Percentiles rank a stretch among this genome's conserved stretches.
Evolutionary conservation across 2,113 vertebrate genomes (phyloP).

Genomic region (Lepisosteus oculatus): DNA sequence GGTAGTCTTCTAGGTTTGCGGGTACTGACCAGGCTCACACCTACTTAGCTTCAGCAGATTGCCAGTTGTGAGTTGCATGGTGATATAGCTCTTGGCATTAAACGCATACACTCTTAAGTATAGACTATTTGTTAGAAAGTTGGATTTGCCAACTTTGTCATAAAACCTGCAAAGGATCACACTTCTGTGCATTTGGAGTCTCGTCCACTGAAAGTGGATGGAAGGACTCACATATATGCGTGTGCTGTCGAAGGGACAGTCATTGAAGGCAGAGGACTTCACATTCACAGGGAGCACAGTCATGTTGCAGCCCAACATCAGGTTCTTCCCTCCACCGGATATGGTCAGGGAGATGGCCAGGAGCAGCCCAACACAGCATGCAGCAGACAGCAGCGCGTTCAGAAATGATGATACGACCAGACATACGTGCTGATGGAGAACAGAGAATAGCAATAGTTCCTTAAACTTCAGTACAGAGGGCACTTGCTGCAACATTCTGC

Average conservation of each 20-base stretch:
- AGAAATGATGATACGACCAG: slow-evolving; percentile 67
- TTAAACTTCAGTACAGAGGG: not conserved
- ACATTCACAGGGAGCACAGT: slow-evolving; percentile 60
- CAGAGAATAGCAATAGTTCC: not conserved
- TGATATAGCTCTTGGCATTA: no score
- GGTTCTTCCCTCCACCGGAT: slow-evolving; percentile 59
- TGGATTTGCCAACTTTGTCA: no score
- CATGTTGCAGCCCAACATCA: slow-evolving; percentile 79
- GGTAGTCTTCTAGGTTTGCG: no score
- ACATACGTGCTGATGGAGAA: slow-evolving; percentile 70
- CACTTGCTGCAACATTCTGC: not conserved
- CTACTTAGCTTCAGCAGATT: no score
- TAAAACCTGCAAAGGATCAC: no score
- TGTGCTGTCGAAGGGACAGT: slow-evolving; percentile 87
- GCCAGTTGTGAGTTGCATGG: no score
- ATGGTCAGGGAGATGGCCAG: slow-evolving; percentile 78
- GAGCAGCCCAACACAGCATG: slow-evolving; percentile 75
- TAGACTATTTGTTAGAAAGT: no score
- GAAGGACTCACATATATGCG: slow-evolving; percentile 84
- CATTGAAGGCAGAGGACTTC: slow-evolving; percentile 61
- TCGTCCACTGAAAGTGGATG: no score
- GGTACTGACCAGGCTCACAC: no score
- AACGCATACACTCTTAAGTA: not conserved
- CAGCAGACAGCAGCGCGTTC: slow-evolving; percentile 75
- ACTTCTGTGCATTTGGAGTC: no score